A percentile compares a stretch with the other conserved stretches of the same genome.
Evolutionary conservation across 2,113 vertebrate species (phyloP).

Genomic region (Anguilla rostrata): DNA sequence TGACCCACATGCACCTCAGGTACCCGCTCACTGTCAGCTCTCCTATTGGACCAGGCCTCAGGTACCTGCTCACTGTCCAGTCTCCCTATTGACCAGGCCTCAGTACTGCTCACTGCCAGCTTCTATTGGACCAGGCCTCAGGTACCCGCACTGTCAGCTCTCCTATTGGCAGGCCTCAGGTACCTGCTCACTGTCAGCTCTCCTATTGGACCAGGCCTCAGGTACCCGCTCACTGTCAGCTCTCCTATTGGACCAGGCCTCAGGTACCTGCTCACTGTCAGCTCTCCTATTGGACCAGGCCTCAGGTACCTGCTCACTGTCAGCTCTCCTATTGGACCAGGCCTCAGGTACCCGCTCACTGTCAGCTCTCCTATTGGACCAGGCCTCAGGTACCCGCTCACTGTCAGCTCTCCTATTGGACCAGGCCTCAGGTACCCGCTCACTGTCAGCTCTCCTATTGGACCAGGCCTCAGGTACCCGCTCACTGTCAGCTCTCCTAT

Average conservation of each 20-base stretch:
- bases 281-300: constrained; percentile 66
- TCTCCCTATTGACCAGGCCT: constrained; percentile 69
- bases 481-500: not conserved
- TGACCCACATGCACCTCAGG: constrained; percentile 89
- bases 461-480: constrained; percentile 86
- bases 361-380: not conserved
- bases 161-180: not conserved
- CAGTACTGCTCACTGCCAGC: constrained; percentile 70
- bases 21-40: constrained; percentile 56
- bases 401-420: not conserved
- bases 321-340: not conserved
- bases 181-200: not conserved
- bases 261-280: not conserved
- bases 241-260: not conserved
- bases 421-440: constrained; percentile 61
- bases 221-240: constrained; percentile 73
- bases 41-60: not conserved
- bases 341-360: not conserved
- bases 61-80: not conserved
- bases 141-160: constrained; percentile 68
- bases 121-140: constrained; percentile 73
- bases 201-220: constrained; percentile 70
- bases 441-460: not conserved
- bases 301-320: constrained; percentile 45
- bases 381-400: not conserved